Conservation (phyloP, 2,888 invertebrate genomes). For the Vanessa cardui region DNA sequence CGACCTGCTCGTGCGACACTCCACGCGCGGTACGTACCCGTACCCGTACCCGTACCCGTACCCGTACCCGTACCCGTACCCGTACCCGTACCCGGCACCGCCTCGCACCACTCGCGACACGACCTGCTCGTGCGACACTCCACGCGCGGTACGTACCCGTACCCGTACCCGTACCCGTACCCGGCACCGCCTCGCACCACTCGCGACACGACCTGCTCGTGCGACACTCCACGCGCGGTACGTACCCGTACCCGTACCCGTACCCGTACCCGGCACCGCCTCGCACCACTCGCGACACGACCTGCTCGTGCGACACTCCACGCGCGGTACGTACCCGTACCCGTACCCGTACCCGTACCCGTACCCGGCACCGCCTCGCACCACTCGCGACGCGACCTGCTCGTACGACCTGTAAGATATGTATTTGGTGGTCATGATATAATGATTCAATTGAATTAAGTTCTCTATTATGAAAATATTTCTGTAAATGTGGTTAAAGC, state of each 20-base stretch:
- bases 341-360: no score
- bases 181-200: background rate
- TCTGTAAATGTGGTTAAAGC: no score
- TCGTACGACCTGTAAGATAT: background rate
- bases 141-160: background rate
- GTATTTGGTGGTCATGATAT: no score
- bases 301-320: background rate
- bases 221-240: background rate
- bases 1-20: slow-evolving; percentile 77
- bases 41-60: no score
- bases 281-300: background rate
- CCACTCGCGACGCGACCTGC: background rate
- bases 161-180: no score
- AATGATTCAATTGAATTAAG: no score
- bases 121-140: background rate
- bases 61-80: no score
- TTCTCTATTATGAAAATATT: no score
- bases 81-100: no score
- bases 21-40: slow-evolving; percentile 53
- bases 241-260: no score
- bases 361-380: background rate
- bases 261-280: no score
- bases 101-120: background rate
- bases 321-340: background rate
- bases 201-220: slow-evolving; percentile 1